Base-by-base conservation (phyloP, 92 coral and sea anemone species). In the Nematostella vectensis region DNA sequence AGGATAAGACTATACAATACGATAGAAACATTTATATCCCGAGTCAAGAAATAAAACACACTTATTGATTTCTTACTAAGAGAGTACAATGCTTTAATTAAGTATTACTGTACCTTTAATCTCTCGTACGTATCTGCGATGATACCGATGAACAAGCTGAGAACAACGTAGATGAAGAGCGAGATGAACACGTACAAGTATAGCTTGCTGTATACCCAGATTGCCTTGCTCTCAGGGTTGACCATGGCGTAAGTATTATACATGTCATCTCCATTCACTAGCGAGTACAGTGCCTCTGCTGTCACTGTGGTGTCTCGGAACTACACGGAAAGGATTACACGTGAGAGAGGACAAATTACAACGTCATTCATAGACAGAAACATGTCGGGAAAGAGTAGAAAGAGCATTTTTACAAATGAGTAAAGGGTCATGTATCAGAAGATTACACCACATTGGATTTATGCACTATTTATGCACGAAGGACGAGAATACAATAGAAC, bases 201-300 rank as follows among this genome's bases (percentile, higher is more conserved):
- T 20, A 87, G 37, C 54, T 85, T 85, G 72, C 95, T 89, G 84
- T 87, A 89, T 47, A 85, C 59, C 95, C 95, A 81, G 24, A 76
- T 60, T 2, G 68, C 67, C 0, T 31, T 13, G 43, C 66, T 83
- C 11, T 68, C 67, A 0, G 36, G 59, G 26, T 49, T 38, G 6
- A 74, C 47, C 11, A 57, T 11, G 12, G 80, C 76, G 52, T 72
- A 89, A 0, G 97, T 86, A 17, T 75, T 73, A 42, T 22, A 89
- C 84, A 89, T 68, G 55, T 89, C 97, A 68, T 89, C 97, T 17
- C 97, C 97, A 63, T 89, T 89, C 56, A 89, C 50, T 47, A 89
- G 79, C 1, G 97, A 86, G 39, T 73, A 89, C 64, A 89, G 59
- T 54, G 95, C 85, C 49, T 89, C 97, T 0, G 97, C 94, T 16